Evolutionary conservation across 2,113 vertebrate species (phyloP).

Genomic region (Vicugna pacos): DNA sequence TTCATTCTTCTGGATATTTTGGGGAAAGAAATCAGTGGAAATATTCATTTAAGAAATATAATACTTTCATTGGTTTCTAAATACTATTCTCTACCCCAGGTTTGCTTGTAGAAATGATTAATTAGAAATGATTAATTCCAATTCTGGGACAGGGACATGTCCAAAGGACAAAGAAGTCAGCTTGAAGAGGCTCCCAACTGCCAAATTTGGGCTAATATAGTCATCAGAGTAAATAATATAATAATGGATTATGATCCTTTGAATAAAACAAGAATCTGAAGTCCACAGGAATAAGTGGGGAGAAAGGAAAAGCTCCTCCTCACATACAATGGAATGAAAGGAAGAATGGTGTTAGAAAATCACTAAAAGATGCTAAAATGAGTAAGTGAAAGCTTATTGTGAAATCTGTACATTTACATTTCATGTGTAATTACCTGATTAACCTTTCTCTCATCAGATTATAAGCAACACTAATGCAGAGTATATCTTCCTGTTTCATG

Average conservation of each 20-base stretch:
- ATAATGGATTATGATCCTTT: neutral
- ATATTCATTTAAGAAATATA: neutral
- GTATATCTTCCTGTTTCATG: neutral
- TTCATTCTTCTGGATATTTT: conserved; percentile 5
- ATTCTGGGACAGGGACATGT: neutral
- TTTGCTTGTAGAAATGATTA: neutral
- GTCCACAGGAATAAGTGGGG: neutral
- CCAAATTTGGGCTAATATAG: neutral
- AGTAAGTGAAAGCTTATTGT: neutral
- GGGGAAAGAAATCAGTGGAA: neutral
- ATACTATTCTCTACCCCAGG: neutral
- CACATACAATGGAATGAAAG: neutral
- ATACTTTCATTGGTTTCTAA: neutral
- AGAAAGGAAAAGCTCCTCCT: neutral
- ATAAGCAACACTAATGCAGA: neutral
- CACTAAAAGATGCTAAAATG: neutral
- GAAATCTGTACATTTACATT: neutral
- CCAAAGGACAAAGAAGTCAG: neutral
- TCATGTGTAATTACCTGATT: neutral
- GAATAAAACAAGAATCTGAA: conserved; percentile 38
- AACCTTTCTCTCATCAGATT: neutral
- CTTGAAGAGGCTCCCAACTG: neutral
- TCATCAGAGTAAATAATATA: neutral
- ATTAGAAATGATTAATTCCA: conserved; percentile 3
- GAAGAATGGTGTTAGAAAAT: neutral